Percentiles rank a stretch among this genome's conserved stretches.
Conservation (phyloP, 2,797 vertebrate genomes). For the Acanthiza pusilla region DNA sequence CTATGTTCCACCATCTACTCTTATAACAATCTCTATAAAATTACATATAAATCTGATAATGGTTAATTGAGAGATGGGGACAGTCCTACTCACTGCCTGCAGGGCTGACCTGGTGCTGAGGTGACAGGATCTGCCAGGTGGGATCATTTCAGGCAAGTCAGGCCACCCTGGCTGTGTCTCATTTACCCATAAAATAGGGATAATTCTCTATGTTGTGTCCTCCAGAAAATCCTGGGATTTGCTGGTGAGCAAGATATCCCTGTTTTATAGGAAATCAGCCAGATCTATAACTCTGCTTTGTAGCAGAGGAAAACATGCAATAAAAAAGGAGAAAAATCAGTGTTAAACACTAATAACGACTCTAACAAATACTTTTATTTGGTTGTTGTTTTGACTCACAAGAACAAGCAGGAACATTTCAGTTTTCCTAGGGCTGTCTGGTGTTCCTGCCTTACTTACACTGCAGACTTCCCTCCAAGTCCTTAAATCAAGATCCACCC, state of each 20-base stretch:
- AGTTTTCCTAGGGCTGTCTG: background rate
- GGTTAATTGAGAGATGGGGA: background rate
- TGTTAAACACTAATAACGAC: background rate
- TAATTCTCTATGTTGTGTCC: background rate
- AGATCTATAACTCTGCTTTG: background rate
- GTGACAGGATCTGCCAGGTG: background rate
- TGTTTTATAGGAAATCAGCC: background rate
- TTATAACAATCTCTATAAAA: background rate
- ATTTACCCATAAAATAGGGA: background rate
- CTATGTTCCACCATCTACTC: background rate
- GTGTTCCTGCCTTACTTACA: background rate
- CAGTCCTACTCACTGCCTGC: background rate
- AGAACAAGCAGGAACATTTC: background rate
- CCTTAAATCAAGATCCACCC: background rate
- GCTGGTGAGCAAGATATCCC: background rate
- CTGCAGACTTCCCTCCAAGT: background rate
- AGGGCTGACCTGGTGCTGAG: background rate
- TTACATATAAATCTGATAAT: background rate
- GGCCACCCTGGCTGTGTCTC: background rate
- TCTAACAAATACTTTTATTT: background rate
- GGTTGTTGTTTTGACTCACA: background rate
- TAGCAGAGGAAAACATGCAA: background rate
- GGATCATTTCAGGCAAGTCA: background rate
- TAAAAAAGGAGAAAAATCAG: background rate
- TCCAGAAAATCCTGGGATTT: background rate